Base-by-base conservation (phyloP, 2,888 invertebrate genomes). In the Dascillus cervinus region DNA sequence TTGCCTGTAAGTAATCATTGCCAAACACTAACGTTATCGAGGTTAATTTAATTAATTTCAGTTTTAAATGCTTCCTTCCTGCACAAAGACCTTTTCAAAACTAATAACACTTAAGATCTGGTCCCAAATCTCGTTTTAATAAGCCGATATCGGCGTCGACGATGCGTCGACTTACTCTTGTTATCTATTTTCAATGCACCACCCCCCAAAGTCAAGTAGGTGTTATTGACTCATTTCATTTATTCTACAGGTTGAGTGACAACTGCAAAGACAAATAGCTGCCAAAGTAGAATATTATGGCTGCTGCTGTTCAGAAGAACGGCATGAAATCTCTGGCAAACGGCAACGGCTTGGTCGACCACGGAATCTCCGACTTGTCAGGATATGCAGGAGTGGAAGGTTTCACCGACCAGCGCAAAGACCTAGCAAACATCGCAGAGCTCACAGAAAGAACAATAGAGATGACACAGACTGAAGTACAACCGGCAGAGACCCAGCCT, bases 231-330 rank as follows among this genome's bases (percentile, higher is more conserved):
- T 31, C 24, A 31, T 34, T 38, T 31, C 38, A 38, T 38, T 34
- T 39, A 21, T 34, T 34, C 32, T 34, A 26, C 26, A 21, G 25
- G 28, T 9, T 22, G 17, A 37, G 12, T 22, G 27, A 29, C 29
- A 32, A 22, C 15, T 22, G 21, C 15, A 23, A 9, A 22, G 22
- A 22, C 10, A 22, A 10, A 21, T 14, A 13, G 10, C 13, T 5
- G 2, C 8, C 22, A 24, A 3, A 15, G 12, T 22, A n/a, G 31
- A 29, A 29, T 42, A 51, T 50, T 49, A 85, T 85, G 85, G 83
- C 84, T 71, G 82, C 85, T 63, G 77, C 82, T 70, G 73, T 85
- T 64, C 85, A 85, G 65, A 82, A 84, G 66, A 85, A 84, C 74
- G 82, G 83, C 67, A 77, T 85, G 64, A 82, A 82, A 70, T 73